Base-by-base conservation (phyloP, 2,113 vertebrate species). In the Benitochromis conjunctus region DNA sequence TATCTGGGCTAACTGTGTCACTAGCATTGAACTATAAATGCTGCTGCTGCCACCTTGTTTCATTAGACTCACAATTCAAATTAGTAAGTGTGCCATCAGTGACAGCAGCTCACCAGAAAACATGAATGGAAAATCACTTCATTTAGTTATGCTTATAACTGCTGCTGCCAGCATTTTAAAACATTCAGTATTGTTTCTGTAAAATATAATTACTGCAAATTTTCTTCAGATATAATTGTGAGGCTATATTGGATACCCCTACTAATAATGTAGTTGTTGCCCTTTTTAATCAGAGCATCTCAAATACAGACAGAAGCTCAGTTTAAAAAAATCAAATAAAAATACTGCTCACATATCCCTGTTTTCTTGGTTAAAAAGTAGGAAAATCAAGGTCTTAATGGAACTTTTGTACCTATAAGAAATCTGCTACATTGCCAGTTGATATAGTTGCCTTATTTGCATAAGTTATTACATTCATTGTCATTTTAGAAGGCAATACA, bases 231-330 rank as follows among this genome's bases (percentile, higher is more conserved):
- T 60, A 31, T 31, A 43, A 69, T 43, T 43, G 43, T 69, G 12
- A 69, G 0, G 3, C 64, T 24, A 8, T 9, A 43, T 7, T 43
- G n/a, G 36, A 24, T n/a, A 69, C 5, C 3, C 0, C 12, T 0
- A 43, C 64, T 71, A 26, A 71, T 3, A 18, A 48, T 48, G 6
- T 48, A 11, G 29, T 66, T 66, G 36, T 38, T 66, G 62, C 12
- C 19, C 36, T n/a, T 41, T 43, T 43, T 66, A 66, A 24, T 41
- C 62, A 9, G 36, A 66, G 5, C 36, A 69, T 41, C n/a, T 41
- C 19, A 66, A 66, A 69, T 69, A 24, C n/a, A 69, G 36, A 69
- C 34, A 38, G 3, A 21, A 36, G 6, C 36, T 62, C 9, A 62
- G 58, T 62, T 60, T 5, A 10, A 57, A 0, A 0, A n/a, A n/a